A percentile compares a stretch with the other conserved stretches of the same genome.
These are phyloP conservation scores for Rhodeus uyekii DNA, from an alignment of 2,797 vertebrate genomes.

Conservation along the genomic window DNA sequence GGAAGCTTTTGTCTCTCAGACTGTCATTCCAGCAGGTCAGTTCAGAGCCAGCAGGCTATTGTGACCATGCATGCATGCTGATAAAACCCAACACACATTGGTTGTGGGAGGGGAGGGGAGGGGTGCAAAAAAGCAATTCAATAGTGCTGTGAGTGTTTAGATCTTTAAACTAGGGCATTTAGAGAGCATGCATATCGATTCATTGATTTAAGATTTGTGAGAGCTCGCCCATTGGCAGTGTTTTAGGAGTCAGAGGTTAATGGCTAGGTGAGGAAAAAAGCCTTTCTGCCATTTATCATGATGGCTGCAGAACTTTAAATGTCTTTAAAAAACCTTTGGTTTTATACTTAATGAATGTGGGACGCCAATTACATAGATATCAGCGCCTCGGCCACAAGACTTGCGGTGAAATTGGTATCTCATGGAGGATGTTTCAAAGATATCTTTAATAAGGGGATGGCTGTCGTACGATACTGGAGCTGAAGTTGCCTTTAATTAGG, in stretches of 20 bases:
- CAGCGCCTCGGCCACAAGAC: conserved; percentile 28
- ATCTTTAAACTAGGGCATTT: conserved; percentile 53
- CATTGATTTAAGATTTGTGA: conserved; percentile 62
- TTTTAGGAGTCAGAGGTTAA: conserved; percentile 50
- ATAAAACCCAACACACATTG: conserved; percentile 45
- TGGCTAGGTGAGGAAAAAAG: conserved; percentile 21
- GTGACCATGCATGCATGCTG: conserved; percentile 19
- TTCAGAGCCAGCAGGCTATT: conserved; percentile 44
- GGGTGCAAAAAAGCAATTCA: too few relatives aligned
- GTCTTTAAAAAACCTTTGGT: conserved; percentile 35
- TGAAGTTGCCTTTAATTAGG: conserved; percentile 50
- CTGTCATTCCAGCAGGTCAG: conserved; percentile 57
- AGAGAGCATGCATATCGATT: conserved; percentile 60
- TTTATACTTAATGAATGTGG: conserved; percentile 44
- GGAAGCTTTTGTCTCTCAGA: conserved; percentile 56
- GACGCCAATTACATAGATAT: conserved; percentile 60
- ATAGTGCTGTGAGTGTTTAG: conserved; percentile 62
- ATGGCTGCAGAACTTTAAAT: conserved; percentile 32
- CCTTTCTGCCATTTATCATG: conserved; percentile 38
- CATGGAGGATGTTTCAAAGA: conserved; percentile 37
- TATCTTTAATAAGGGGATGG: conserved; percentile 52
- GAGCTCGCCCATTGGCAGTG: conserved; percentile 34
- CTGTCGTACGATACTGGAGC: conserved; percentile 35
- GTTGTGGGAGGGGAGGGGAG: too few relatives aligned
- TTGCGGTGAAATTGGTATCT: conserved; percentile 37